A percentile compares a stretch with the other conserved stretches of the same genome.
Evolutionary conservation across 2,797 vertebrate genomes (phyloP).

Genomic region (Spatula clypeata): DNA sequence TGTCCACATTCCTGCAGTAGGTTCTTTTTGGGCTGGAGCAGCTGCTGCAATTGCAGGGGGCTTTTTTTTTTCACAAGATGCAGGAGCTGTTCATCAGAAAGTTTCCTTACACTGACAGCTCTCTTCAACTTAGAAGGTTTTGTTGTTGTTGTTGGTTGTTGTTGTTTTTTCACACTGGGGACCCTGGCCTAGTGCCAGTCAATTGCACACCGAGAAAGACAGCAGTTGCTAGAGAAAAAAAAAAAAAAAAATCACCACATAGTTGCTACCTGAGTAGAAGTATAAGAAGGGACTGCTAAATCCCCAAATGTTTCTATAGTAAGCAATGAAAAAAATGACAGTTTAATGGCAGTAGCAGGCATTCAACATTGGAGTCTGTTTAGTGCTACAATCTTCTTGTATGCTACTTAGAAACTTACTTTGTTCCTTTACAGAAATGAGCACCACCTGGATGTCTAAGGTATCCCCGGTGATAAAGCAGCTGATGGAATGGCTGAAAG

Average conservation of each 20-base stretch:
- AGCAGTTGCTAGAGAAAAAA: neutral
- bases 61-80: neutral
- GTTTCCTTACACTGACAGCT: neutral
- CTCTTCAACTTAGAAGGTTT: neutral
- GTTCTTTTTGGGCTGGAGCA: neutral
- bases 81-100: neutral
- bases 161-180: neutral
- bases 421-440: neutral
- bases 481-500: neutral
- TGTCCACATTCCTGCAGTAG: neutral
- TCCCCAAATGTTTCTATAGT: neutral
- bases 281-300: neutral
- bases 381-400: neutral
- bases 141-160: too few relatives aligned
- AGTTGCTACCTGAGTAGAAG: neutral
- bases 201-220: neutral
- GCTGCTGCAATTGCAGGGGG: neutral
- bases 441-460: neutral
- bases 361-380: neutral
- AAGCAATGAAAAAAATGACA: accelerated
- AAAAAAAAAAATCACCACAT: neutral
- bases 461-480: neutral
- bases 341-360: neutral
- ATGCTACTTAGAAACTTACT: neutral
- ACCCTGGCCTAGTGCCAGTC: neutral